Base-by-base conservation (phyloP, 1,140 invertebrate species). In the Pteromalus puparum region DNA sequence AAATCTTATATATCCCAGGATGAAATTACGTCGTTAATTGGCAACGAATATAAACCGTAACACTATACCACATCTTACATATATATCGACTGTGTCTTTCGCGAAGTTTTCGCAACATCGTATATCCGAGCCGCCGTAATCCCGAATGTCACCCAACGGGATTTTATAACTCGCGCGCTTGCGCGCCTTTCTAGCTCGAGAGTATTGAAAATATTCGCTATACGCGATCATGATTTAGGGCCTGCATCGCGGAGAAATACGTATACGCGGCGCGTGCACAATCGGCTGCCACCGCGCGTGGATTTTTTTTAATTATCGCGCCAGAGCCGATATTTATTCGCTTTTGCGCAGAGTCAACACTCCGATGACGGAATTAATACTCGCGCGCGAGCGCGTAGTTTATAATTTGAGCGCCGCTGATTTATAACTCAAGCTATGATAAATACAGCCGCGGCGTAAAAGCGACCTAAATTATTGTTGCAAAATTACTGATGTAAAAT, bases 141-240 rank as follows among this genome's bases (percentile, higher is more conserved):
- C 72, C 26, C 24, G 42, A 81, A 72, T 81, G 79, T 81, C 79
- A 73, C 26, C 15, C 38, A 12, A 80, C n/a, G n/a, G 65, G 68
- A 68, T 80, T 80, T 80, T 34, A 79, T 70, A 72, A 68, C 3
- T 18, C n/a, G 15, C 30, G 3, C 30, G 5, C n/a, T n/a, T n/a
- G n/a, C 26, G n/a, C 67, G 7, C 48, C 79, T 73, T 38, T 48
- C 48, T 53, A 53, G 13, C 13, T 2, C 13, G 48, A 15, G 26
- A 13, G 46, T 26, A 26, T 81, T 73, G 48, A 61, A 81, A 81
- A 81, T 81, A 74, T 61, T 81, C 53, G 21, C 24, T 15, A n/a
- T n/a, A 30, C 38, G n/a, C 48, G 79, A 74, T n/a, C n/a, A 81
- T 81, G 70, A 81, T 81, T 81, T 65, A 61, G 48, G 68, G 13